Percentiles rank a stretch among this genome's conserved stretches.
Conservation (phyloP, 2,888 invertebrate species). For the Hirtodrosophila alboralis region DNA sequence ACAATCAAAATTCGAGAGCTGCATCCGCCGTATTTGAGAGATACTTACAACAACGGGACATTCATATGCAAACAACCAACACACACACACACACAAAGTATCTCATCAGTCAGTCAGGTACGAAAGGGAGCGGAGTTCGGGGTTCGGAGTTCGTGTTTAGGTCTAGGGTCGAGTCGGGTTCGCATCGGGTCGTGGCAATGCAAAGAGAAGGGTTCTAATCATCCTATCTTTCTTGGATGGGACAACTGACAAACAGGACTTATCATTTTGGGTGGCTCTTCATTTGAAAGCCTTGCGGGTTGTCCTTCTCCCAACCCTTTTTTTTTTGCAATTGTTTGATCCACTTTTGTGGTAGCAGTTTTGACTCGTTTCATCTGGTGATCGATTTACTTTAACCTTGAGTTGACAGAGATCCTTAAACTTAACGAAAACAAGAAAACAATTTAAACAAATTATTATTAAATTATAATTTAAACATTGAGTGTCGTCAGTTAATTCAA, state of each 20-base stretch:
- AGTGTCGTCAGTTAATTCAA: no score
- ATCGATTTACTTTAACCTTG: constrained; percentile 19
- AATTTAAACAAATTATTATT: no score
- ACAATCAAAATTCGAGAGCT: constrained; percentile 74
- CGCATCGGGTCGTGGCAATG: constrained; percentile 32
- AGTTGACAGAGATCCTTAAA: no score
- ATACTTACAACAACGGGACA: constrained; percentile 61
- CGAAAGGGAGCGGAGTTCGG: neutral
- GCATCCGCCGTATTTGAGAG: constrained; percentile 50
- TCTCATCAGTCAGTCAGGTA: constrained; percentile 49
- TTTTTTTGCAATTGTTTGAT: no score
- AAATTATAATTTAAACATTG: no score
- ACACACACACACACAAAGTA: constrained; percentile 38
- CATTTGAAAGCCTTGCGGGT: constrained; percentile 18
- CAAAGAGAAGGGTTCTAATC: constrained; percentile 39
- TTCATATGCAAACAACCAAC: constrained; percentile 66
- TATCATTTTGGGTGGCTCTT: constrained; percentile 24
- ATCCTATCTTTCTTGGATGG: constrained; percentile 22
- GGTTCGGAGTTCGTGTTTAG: constrained; percentile 14
- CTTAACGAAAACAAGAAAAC: no score
- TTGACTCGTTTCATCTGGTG: constrained; percentile 42
- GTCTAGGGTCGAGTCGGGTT: constrained; percentile 44
- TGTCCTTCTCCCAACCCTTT: constrained; percentile 17
- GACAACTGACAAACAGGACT: constrained; percentile 29
- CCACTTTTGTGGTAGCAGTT: constrained; percentile 13